Percentiles rank a stretch among this genome's conserved stretches.
Conservation (phyloP, 2,888 invertebrate genomes). For the Zygothrica quintamaculata region DNA sequence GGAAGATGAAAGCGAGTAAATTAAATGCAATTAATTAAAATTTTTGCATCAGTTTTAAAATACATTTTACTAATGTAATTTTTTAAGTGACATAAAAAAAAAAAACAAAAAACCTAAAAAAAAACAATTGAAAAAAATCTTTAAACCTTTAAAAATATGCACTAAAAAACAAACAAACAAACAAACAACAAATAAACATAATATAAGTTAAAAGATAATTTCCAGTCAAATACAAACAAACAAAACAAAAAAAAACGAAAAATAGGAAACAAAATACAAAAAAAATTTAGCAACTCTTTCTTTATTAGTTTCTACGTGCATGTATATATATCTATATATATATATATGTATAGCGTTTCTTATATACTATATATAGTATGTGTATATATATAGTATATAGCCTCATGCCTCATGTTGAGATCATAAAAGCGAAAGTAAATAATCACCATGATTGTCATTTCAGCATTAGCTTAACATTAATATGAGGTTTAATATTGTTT, state of each 20-base stretch:
- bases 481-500: constrained; percentile 21
- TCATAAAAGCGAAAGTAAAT: neutral
- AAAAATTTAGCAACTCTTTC: constrained; percentile 66
- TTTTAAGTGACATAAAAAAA: constrained; percentile 79
- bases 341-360: constrained; percentile 45
- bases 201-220: constrained; percentile 72
- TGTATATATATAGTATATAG: no score
- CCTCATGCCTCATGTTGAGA: no score
- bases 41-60: constrained; percentile 82
- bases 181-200: constrained; percentile 60
- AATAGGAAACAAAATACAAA: constrained; percentile 25
- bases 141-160: constrained; percentile 75
- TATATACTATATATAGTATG: constrained; percentile 36
- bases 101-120: constrained; percentile 43
- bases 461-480: constrained; percentile 22
- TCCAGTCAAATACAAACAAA: constrained; percentile 60
- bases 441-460: constrained; percentile 17
- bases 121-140: constrained; percentile 31
- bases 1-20: constrained; percentile 88
- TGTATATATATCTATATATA: constrained; percentile 36
- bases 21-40: constrained; percentile 22
- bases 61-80: constrained; percentile 84
- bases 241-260: constrained; percentile 44
- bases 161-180: constrained; percentile 56
- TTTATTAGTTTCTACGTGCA: constrained; percentile 74